Conservation (phyloP, 2,113 vertebrate species). For the Bubo bubo region DNA sequence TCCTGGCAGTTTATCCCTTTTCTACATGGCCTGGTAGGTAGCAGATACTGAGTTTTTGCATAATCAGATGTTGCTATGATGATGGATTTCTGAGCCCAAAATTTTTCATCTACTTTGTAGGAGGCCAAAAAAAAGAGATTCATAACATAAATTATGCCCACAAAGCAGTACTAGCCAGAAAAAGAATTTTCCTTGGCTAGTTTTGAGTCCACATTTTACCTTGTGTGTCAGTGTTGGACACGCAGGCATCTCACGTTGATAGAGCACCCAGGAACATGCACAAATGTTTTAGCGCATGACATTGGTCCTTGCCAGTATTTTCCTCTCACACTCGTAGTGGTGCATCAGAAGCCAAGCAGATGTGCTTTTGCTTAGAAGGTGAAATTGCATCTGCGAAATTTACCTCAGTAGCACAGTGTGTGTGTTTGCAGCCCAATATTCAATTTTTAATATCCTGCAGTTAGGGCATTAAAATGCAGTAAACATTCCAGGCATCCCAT, state of each 20-base stretch:
- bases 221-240: background rate
- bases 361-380: slow-evolving; percentile 72
- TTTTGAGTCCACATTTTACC: slow-evolving; percentile 13
- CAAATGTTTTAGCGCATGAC: background rate
- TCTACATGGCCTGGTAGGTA: slow-evolving; percentile 21
- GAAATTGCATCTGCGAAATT: slow-evolving; percentile 64
- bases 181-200: background rate
- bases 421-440: slow-evolving; percentile 41
- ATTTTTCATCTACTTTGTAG: slow-evolving; percentile 44
- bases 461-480: slow-evolving; percentile 39
- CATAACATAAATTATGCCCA: background rate
- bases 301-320: slow-evolving; percentile 26
- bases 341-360: slow-evolving; percentile 43
- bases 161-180: background rate
- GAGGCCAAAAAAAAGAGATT: background rate
- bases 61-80: background rate
- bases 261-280: slow-evolving; percentile 34
- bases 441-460: slow-evolving; percentile 67
- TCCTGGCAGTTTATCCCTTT: background rate
- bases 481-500: slow-evolving; percentile 58
- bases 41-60: slow-evolving; percentile 24
- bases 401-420: slow-evolving; percentile 32
- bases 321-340: background rate
- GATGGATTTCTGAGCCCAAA: slow-evolving; percentile 7
- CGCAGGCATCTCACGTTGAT: background rate